These are phyloP conservation scores for Ophioninae sp. DNA, from an alignment of 2,888 invertebrate genomes.

Conservation along the genomic window DNA sequence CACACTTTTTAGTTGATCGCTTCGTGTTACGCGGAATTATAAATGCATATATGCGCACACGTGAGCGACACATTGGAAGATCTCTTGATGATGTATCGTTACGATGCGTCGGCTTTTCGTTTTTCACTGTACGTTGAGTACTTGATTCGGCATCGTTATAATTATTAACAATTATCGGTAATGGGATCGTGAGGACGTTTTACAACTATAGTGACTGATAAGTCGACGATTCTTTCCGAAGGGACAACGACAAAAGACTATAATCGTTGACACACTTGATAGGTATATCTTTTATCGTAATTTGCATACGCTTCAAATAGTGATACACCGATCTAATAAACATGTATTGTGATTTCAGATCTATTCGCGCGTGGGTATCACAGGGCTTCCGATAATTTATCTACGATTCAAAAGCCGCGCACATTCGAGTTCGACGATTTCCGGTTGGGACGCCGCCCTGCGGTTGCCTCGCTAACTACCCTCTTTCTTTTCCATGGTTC, in stretches of 20 bases:
- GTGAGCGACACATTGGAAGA: not conserved
- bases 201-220: no score
- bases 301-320: not conserved
- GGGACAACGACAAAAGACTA: not conserved
- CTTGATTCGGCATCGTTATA: not conserved
- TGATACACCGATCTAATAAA: not conserved
- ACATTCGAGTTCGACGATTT: conserved; percentile 17
- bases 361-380: not conserved
- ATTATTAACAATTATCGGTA: not conserved
- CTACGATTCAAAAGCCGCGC: conserved; percentile 26
- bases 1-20: conserved; percentile 6
- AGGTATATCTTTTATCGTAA: not conserved
- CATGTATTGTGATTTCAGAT: not conserved
- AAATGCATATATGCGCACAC: not conserved
- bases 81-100: not conserved
- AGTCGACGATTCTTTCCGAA: not conserved
- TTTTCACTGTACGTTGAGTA: not conserved
- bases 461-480: conserved; percentile 28
- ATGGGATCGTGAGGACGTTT: not conserved
- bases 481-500: conserved; percentile 67
- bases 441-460: conserved; percentile 49
- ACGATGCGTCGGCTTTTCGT: not conserved
- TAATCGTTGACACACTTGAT: not conserved
- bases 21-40: not conserved
- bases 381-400: not conserved